Conservation (phyloP, 2,797 vertebrate genomes). For the Lophotriccus pileatus region DNA sequence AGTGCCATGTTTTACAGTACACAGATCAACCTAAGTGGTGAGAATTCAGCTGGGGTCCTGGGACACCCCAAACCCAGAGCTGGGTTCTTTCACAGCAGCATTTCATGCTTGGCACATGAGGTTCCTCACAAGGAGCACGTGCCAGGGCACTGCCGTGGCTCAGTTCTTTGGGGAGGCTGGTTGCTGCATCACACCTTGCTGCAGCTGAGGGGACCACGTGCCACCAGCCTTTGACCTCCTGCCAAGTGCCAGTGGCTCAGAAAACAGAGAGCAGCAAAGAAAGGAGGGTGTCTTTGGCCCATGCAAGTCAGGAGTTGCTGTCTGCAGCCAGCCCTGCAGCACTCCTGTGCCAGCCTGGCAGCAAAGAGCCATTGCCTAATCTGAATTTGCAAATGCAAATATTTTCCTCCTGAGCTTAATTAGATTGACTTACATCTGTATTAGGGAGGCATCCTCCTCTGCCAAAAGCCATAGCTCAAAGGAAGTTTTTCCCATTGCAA, state of each 20-base stretch:
- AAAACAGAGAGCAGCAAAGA: neutral
- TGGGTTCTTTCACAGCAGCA: neutral
- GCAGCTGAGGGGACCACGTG: accelerated
- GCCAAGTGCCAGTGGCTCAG: neutral
- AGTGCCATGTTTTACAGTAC: neutral
- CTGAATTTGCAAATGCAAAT: neutral
- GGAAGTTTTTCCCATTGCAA: neutral
- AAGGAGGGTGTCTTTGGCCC: neutral
- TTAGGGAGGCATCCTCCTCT: neutral
- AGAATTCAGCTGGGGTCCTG: neutral
- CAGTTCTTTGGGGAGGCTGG: neutral
- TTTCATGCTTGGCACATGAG: neutral
- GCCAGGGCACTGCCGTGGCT: neutral
- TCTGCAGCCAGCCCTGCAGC: neutral
- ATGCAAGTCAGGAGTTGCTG: accelerated
- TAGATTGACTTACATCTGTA: neutral
- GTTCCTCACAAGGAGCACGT: neutral
- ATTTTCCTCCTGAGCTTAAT: neutral
- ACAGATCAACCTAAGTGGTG: neutral
- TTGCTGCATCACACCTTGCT: neutral
- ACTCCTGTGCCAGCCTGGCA: neutral
- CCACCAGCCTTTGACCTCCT: neutral
- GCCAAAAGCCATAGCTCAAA: neutral
- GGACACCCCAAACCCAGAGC: neutral
- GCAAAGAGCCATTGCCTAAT: neutral